A percentile compares a stretch with the other conserved stretches of the same genome.
These are phyloP conservation scores for Artemisiospiza belli DNA, from an alignment of 2,113 vertebrate species.

Conservation along the genomic window DNA sequence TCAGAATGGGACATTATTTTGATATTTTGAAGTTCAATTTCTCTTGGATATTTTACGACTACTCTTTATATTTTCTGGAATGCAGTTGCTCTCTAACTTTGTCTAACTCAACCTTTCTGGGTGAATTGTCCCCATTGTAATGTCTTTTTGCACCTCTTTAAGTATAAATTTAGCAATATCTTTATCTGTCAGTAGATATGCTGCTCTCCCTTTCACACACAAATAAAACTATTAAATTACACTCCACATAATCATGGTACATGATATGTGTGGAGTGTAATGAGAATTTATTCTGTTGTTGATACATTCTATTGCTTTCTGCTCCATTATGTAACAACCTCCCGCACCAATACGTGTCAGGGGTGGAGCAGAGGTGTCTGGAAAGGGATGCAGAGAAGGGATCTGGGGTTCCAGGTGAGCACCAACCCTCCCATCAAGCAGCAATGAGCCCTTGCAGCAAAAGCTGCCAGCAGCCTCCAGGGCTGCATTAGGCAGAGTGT, in stretches of 20 bases:
- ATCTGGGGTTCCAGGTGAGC: not conserved
- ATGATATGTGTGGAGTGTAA: not conserved
- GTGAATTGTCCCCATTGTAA: not conserved
- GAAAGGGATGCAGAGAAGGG: not conserved
- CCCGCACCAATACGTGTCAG: not conserved
- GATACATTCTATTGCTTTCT: not conserved
- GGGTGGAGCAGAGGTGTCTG: not conserved
- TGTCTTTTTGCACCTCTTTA: not conserved
- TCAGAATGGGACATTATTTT: not conserved
- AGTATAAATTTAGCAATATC: not conserved
- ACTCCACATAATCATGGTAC: not conserved
- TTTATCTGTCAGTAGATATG: not conserved
- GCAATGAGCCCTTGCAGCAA: not conserved
- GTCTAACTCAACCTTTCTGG: not conserved
- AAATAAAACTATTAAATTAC: not conserved
- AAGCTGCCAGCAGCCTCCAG: fast-evolving
- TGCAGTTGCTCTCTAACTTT: not conserved
- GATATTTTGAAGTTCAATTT: not conserved
- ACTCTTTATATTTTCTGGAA: not conserved
- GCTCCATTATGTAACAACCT: not conserved
- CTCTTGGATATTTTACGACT: not conserved
- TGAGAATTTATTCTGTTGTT: not conserved
- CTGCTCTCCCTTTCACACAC: not conserved
- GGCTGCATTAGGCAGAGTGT: not conserved
- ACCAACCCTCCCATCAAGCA: not conserved